Evolutionary conservation across 2,797 vertebrate genomes (phyloP), one percentile per base, ranked within the genome.

Genomic region (Amniataba percoides): DNA sequence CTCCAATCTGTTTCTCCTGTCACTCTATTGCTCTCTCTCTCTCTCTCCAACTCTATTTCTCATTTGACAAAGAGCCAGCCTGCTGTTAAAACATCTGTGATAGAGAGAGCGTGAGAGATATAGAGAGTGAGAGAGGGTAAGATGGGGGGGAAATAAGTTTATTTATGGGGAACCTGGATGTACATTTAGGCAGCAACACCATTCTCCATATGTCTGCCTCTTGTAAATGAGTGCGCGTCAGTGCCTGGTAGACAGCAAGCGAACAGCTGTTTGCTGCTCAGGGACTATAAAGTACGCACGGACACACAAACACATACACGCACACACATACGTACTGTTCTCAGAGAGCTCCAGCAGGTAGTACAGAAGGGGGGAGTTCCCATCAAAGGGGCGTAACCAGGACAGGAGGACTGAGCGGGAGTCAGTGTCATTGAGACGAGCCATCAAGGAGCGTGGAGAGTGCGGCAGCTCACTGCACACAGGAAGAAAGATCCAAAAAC

Each of bases 301-400:
- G 51, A 62, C 68, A 80, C 23, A 63, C 68, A 80, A 16, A 55
- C 48, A 61, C 23, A 62, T 15, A 76, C 51, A 57, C 75, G 63
- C 69, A 73, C 21, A 58, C 8, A 27, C 21, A 76, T 23, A 96
- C 97, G 88, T 93, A 99, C 98, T 99, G 96, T 99, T 99, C 88
- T 99, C 98, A 0, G 97, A 99, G 64, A 98, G 95, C 92, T 99
- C 98, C 43, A 99, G 95, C 57, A 97, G 93, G 83, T 98, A 99
- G 91, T 96, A 89, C 21, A 98, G 95, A 3, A 99, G 95, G 0
- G 97, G 97, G 76, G 97, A 99, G 95, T 99, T 99, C 46, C 98
- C 98, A 4, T 99, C 97, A 3, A 99, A 99, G 70, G 97, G 97
- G 0, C 97, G 96, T 3, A 99, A 96, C 98, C 98, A 99, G 88